Evolutionary conservation across 2,888 invertebrate species (phyloP), one percentile per base, ranked within the genome.

Genomic region (Pyrocoelia pectoralis): DNA sequence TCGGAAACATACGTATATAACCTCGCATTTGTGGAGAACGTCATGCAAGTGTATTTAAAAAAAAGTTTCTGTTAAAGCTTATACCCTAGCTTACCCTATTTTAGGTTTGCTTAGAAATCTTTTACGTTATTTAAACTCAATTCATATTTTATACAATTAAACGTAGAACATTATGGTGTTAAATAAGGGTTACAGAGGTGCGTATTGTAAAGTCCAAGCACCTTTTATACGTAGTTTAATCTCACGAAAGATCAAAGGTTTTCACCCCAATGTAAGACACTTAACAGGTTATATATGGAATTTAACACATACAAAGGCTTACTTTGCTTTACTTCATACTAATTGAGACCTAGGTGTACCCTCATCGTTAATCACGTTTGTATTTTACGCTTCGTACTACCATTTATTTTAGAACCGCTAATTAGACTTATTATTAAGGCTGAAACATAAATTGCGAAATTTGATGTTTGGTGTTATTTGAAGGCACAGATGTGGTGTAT

Each of bases 161-260:
- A n/a, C n/a, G n/a, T 33, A n/a, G n/a, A 33, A 33, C n/a, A 33
- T n/a, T n/a, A 33, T 33, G 2, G 2, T 33, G 9, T n/a, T 33
- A 33, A 8, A 33, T n/a, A 46, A 15, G n/a, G 46, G 17, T 18
- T n/a, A 17, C 6, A 17, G 5, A 18, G n/a, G 17, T 17, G 18
- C 17, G 17, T n/a, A 46, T 46, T 46, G 17, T 33, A 33, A 33
- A 33, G 15, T 17, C 17, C 17, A 46, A 46, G 5, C 46, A 46
- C n/a, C 46, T 6, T 17, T 46, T 46, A 10, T 46, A 18, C 46
- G 17, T 46, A 46, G 17, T 46, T n/a, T 46, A 46, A 46, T 46
- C 17, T 17, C 14, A 46, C 18, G 46, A 46, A 18, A 46, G 46
- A 46, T 46, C 46, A 46, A 46, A 46, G 46, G 46, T 46, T 17